Evolutionary conservation across 2,797 vertebrate species (phyloP).

Genomic region (Carduelis carduelis): DNA sequence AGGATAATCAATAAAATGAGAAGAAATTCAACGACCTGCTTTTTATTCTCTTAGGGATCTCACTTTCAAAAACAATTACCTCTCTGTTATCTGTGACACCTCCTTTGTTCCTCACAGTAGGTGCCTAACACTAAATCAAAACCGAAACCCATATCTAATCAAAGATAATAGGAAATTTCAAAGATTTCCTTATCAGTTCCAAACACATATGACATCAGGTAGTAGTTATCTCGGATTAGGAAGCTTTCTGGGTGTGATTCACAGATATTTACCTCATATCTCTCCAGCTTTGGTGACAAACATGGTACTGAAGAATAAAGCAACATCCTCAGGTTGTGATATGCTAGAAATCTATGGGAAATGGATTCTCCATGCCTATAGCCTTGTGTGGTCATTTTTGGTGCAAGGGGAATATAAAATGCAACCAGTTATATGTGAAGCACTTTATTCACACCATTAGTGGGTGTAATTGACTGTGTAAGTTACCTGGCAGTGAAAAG

Average conservation of each 20-base stretch:
- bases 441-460: not conserved
- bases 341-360: not conserved
- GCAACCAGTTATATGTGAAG: not conserved
- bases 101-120: constrained; percentile 46
- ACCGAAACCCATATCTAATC: not conserved
- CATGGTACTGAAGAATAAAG: not conserved
- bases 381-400: not conserved
- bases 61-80: constrained; percentile 43
- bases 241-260: constrained; percentile 23
- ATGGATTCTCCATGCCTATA: not conserved
- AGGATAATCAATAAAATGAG: constrained; percentile 43
- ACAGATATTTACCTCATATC: not conserved
- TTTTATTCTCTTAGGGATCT: constrained; percentile 41
- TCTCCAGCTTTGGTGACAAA: constrained; percentile 21
- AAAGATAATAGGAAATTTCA: constrained; percentile 50
- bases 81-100: constrained; percentile 9
- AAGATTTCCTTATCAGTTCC: constrained; percentile 41
- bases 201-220: constrained; percentile 28
- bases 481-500: not conserved
- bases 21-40: constrained; percentile 51
- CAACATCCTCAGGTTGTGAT: not conserved
- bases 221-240: constrained; percentile 31
- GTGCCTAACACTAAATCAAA: constrained; percentile 50
- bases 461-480: not conserved
- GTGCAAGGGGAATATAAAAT: not conserved